phyloP scores from a whole-genome alignment of 2,888 invertebrate species.

The Punctoribates punctum region DNA sequence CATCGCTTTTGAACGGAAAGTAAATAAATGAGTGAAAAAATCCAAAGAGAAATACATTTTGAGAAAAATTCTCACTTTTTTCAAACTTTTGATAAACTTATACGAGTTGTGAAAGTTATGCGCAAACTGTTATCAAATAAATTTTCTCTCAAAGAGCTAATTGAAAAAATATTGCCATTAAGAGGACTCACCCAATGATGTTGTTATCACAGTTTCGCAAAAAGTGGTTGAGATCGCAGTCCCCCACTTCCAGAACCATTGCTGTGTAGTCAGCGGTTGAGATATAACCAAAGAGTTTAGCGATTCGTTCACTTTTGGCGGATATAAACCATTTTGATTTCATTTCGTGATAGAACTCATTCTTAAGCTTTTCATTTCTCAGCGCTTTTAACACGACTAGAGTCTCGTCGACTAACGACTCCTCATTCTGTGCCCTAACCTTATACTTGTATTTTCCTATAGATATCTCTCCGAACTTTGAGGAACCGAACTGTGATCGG shows the following conservation, averaged over 20 bases:
- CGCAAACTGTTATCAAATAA: too few species aligned
- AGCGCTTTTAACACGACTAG: slow-evolving; percentile 35
- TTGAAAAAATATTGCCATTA: too few species aligned
- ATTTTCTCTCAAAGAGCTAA: too few species aligned
- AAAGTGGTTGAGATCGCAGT: slow-evolving; percentile 38
- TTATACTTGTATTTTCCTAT: background rate
- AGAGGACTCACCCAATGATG: slow-evolving; percentile 13
- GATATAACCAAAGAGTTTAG: slow-evolving; percentile 36
- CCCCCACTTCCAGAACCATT: slow-evolving; percentile 37
- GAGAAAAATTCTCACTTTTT: too few species aligned
- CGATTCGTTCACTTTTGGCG: slow-evolving; percentile 33
- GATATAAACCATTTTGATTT: slow-evolving; percentile 38
- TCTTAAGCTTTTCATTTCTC: slow-evolving; percentile 31
- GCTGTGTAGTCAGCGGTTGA: slow-evolving; percentile 8
- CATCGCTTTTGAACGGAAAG: too few species aligned
- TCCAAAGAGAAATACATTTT: too few species aligned
- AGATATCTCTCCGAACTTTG: slow-evolving; percentile 32
- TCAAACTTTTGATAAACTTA: too few species aligned
- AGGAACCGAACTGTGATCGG: slow-evolving; percentile 23
- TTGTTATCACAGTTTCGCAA: slow-evolving; percentile 41
- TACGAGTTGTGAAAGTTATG: too few species aligned
- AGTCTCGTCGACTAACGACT: slow-evolving; percentile 7
- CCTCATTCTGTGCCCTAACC: background rate
- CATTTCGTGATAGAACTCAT: slow-evolving; percentile 39
- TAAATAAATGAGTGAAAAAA: too few species aligned